Percentiles rank a stretch among this genome's conserved stretches.
These are phyloP conservation scores for Leptothorax acervorum DNA, from an alignment of 2,888 invertebrate species.

Conservation along the genomic window DNA sequence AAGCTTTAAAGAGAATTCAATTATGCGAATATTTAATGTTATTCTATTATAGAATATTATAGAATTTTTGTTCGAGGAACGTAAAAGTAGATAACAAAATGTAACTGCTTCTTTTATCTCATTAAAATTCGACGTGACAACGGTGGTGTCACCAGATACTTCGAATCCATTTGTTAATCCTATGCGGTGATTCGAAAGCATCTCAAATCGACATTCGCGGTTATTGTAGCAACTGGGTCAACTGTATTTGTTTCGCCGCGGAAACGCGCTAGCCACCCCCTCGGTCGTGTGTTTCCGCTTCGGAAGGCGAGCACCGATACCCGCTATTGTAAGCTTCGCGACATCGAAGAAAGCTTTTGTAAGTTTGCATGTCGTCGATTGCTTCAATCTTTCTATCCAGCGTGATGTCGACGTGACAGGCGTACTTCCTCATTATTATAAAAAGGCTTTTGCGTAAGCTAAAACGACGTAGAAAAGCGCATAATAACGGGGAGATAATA, in stretches of 20 bases:
- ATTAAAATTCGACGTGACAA: neutral
- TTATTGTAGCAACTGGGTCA: constrained; percentile 40
- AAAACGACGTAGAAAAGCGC: neutral
- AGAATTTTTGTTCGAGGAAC: neutral
- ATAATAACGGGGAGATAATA: neutral
- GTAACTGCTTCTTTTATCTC: neutral
- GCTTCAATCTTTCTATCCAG: constrained; percentile 61
- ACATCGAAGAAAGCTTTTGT: constrained; percentile 59
- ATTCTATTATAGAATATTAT: too few species aligned
- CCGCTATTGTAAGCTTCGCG: constrained; percentile 46
- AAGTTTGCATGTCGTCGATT: constrained; percentile 55
- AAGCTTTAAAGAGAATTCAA: neutral
- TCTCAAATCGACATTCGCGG: neutral
- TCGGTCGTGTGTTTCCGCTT: constrained; percentile 13
- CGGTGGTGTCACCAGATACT: neutral
- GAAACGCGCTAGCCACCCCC: constrained; percentile 9
- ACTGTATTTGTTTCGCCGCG: constrained; percentile 28
- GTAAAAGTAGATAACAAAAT: neutral
- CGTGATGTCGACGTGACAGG: constrained; percentile 36
- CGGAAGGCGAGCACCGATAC: neutral
- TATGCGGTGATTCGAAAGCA: neutral
- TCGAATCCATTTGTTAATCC: constrained; percentile 22
- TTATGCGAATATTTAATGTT: neutral
- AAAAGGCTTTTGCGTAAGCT: constrained; percentile 2
- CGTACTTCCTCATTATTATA: constrained; percentile 45